A percentile compares a stretch with the other conserved stretches of the same genome.
Conservation (phyloP, 2,113 vertebrate genomes). For the Dasyprocta punctata region DNA sequence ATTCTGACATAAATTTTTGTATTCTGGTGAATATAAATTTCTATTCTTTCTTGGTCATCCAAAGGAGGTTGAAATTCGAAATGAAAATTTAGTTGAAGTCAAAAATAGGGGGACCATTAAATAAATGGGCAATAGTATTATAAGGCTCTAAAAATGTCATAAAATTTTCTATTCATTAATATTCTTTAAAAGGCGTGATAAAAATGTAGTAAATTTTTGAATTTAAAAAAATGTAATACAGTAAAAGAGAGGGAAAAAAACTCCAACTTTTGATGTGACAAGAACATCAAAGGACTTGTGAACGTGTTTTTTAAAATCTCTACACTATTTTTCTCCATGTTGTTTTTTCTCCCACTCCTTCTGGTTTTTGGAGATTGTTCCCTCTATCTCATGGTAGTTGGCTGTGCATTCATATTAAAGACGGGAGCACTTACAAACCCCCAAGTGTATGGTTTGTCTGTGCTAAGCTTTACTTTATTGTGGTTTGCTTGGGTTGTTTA, state of each 20-base stretch:
- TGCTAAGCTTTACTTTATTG: slow-evolving; percentile 5
- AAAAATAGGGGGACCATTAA: background rate
- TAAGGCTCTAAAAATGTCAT: background rate
- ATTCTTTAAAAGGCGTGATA: background rate
- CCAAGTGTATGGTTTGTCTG: background rate
- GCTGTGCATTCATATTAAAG: background rate
- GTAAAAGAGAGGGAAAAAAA: background rate
- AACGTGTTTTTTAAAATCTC: background rate
- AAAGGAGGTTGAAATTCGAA: background rate
- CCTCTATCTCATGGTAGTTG: background rate
- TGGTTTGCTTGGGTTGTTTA: slow-evolving; percentile 3
- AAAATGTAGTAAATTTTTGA: background rate
- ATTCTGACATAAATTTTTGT: background rate
- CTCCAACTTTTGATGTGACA: background rate
- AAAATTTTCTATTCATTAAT: background rate
- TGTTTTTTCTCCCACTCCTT: background rate
- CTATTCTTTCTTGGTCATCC: background rate
- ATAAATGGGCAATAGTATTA: background rate
- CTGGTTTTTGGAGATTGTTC: background rate
- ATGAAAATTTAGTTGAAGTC: background rate
- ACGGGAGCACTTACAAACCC: background rate
- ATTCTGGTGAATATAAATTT: background rate
- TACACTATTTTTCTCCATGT: background rate
- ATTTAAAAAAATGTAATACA: background rate
- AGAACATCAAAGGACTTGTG: background rate